Evolutionary conservation across 2,797 vertebrate species (phyloP).

Genomic region (Momotus momota): DNA sequence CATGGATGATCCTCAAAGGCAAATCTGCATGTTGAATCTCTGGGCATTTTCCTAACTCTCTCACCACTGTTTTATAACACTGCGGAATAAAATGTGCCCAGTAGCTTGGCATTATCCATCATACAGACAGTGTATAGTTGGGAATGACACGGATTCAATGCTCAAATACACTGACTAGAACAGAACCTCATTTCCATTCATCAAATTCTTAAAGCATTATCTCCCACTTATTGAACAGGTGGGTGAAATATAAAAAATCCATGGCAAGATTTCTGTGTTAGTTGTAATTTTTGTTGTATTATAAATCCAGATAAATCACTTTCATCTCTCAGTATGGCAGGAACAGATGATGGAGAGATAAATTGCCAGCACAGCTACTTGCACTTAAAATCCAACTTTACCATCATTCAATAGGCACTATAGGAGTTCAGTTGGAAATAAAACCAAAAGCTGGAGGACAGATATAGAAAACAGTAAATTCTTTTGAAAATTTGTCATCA

Average conservation of each 20-base stretch:
- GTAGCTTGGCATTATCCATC: neutral
- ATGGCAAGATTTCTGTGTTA: neutral
- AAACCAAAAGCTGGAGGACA: neutral
- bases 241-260: neutral
- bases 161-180: neutral
- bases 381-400: neutral
- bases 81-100: neutral
- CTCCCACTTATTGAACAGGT: neutral
- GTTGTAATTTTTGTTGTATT: neutral
- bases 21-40: neutral
- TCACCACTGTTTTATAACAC: neutral
- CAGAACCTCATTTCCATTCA: conserved; percentile 13
- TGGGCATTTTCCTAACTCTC: neutral
- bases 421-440: neutral
- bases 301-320: conserved; percentile 23
- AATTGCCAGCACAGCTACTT: neutral
- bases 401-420: neutral
- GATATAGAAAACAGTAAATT: neutral
- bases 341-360: neutral
- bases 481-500: neutral
- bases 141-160: neutral
- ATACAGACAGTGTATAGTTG: neutral
- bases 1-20: neutral
- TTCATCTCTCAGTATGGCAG: neutral
- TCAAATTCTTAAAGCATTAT: conserved; percentile 40